phyloP scores from a whole-genome alignment of 2,113 vertebrate genomes.

The Indicator indicator region DNA sequence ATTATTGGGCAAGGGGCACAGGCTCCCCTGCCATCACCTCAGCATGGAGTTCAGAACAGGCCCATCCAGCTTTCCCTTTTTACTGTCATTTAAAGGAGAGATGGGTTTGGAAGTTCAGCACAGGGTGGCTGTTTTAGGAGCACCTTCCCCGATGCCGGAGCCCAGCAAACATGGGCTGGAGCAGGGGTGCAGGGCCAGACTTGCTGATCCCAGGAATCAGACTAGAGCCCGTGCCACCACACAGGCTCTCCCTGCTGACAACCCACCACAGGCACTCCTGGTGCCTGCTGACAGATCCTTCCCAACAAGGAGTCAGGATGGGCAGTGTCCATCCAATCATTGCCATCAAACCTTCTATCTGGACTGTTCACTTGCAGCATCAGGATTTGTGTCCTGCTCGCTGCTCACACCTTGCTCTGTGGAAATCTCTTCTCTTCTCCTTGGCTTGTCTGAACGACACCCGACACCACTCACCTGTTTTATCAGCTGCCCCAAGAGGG shows the following conservation, averaged over 20 bases:
- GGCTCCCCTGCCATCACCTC: background rate
- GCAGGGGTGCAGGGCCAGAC: background rate
- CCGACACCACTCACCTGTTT: background rate
- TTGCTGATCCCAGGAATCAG: rapidly evolving
- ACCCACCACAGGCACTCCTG: rapidly evolving
- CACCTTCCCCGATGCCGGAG: rapidly evolving
- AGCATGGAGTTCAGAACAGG: background rate
- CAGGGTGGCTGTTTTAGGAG: background rate
- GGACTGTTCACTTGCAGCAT: too few relatives aligned
- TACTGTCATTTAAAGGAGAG: background rate
- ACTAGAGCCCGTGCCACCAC: background rate
- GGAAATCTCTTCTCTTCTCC: background rate
- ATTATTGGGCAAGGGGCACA: rapidly evolving
- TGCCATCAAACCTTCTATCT: background rate
- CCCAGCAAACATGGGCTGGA: background rate
- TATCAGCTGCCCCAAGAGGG: background rate
- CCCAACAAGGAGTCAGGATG: background rate
- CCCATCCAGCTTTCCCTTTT: background rate
- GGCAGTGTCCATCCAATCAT: background rate
- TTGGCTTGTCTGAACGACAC: background rate
- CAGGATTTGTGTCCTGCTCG: background rate
- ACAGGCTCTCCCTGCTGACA: rapidly evolving
- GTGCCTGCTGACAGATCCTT: background rate
- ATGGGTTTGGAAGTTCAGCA: background rate
- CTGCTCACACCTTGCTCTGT: background rate